phyloP scores from a whole-genome alignment of 2,888 invertebrate species.

The Cotesia congregata region DNA sequence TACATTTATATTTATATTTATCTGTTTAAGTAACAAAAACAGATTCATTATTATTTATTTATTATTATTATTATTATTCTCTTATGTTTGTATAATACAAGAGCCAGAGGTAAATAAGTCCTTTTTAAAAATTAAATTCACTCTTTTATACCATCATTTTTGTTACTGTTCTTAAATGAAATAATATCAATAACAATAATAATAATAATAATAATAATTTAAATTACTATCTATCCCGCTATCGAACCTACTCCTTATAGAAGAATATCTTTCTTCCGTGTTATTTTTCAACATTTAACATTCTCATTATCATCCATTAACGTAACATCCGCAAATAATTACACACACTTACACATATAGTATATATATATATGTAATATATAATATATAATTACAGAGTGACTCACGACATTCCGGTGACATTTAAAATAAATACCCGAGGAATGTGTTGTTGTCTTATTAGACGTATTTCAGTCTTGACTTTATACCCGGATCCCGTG shows the following conservation, averaged over 20 bases:
- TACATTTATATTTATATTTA: not conserved
- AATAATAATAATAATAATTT: not conserved
- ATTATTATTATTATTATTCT: not conserved
- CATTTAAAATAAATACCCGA: conserved; percentile 15
- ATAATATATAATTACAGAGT: not conserved
- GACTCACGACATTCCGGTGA: not conserved
- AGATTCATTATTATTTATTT: not conserved
- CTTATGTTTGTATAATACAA: not conserved
- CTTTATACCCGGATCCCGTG: conserved; percentile 16
- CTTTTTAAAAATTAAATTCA: not conserved
- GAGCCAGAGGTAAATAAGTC: not conserved
- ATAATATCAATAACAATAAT: not conserved
- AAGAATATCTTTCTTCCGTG: not conserved
- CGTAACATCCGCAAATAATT: not conserved
- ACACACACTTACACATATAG: conserved; percentile 12
- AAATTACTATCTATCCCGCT: not conserved
- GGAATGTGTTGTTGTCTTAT: conserved; percentile 17
- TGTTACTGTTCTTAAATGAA: not conserved
- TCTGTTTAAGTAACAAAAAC: not conserved
- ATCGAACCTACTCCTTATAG: conserved; percentile 6
- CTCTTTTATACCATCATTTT: not conserved
- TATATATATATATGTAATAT: not conserved
- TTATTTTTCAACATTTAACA: not conserved
- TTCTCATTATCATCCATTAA: not conserved
- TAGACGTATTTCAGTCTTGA: conserved; percentile 24